phyloP scores from a whole-genome alignment of 2,113 vertebrate genomes.

The Vicugna pacos region DNA sequence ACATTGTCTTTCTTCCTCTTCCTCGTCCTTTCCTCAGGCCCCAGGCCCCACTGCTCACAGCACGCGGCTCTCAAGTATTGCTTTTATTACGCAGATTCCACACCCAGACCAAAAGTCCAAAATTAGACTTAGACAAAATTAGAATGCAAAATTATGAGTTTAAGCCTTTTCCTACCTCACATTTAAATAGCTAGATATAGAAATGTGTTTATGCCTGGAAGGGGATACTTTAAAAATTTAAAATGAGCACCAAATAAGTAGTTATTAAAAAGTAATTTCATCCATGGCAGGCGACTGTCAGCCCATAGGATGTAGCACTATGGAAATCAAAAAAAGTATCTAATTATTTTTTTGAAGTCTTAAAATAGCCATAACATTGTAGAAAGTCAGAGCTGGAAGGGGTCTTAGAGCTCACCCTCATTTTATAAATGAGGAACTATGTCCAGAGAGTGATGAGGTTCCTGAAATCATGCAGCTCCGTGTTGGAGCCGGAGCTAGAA shows the following conservation, averaged over 20 bases:
- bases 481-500: neutral
- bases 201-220: conserved; percentile 45
- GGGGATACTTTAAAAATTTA: neutral
- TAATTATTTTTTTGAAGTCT: conserved; percentile 41
- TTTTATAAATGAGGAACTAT: neutral
- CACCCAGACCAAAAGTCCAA: neutral
- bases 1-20: neutral
- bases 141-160: conserved; percentile 37
- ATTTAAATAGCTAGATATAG: conserved; percentile 36
- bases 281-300: conserved; percentile 46
- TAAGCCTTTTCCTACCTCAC: neutral
- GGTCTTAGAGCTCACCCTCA: neutral
- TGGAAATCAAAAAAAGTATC: neutral
- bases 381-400: neutral
- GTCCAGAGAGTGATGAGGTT: neutral
- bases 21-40: neutral
- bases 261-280: conserved; percentile 75
- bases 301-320: neutral
- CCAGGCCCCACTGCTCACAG: neutral
- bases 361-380: conserved; percentile 13
- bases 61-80: neutral
- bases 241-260: conserved; percentile 40
- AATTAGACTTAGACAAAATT: neutral
- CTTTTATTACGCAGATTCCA: neutral
- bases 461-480: neutral